Evolutionary conservation across 2,888 invertebrate genomes (phyloP), one percentile per base, ranked within the genome.

Genomic region (Callinectes sapidus): DNA sequence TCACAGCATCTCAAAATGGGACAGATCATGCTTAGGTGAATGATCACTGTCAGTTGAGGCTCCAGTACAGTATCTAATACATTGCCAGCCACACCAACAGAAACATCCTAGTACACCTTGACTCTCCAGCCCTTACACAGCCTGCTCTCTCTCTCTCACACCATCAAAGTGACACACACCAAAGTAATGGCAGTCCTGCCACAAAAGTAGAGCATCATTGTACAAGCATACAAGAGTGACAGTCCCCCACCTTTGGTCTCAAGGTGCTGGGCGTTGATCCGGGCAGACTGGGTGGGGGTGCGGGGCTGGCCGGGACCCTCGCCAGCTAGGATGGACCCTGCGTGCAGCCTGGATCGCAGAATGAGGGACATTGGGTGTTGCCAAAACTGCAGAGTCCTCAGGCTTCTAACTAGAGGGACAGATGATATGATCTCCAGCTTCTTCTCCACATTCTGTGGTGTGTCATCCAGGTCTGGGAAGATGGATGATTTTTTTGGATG

Each of bases 301-400:
- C 95, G 93, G 14, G 95, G 95, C 86, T 95, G 95, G 85, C 95
- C 95, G 13, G 96, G 96, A 95, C 96, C 96, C 92, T 97, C 97
- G 66, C 98, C 98, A 71, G 97, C 97, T 66, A 98, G 96, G 95
- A 98, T 97, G 95, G 98, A 97, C 87, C 97, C 96, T 23, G 98
- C 97, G 95, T 98, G 98, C 95, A 98, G 98, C 14, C 98, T 96
- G 0, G 98, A 98, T 93, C 98, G 96, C 95, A 98, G 96, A 96
- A 97, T 97, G 28, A 98, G 96, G 95, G 98, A 97, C 85, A 97
- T 97, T 18, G 97, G 97, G 96, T 97, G 97, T 94, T 97, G 96
- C 98, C 98, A 98, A 95, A 97, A 97, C 95, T 97, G 97, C 81
- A 98, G 96, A 89, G 98, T 96, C 28, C 98, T 97, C 95, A 97